Evolutionary conservation across 2,797 vertebrate genomes (phyloP), one percentile per base, ranked within the genome.

Genomic region (Cirrhinus molitorella): DNA sequence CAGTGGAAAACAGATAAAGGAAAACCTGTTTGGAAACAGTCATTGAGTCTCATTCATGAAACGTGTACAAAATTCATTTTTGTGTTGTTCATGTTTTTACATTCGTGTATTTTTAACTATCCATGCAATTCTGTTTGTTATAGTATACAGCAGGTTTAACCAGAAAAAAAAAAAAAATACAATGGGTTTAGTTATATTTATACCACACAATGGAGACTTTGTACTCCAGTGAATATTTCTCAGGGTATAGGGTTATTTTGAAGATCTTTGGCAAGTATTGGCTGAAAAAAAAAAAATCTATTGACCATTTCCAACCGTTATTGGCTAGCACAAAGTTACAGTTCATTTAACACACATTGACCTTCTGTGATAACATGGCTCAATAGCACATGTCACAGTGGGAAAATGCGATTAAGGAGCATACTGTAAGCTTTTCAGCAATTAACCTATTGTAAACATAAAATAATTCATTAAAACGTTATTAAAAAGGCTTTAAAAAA

Each of bases 271-370:
- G 51, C 51, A 57, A 37, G 31, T 23, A 75, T 75, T 75, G 51
- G 31, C 51, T 55, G 3, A 1, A 47, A 67, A 67, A 45, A 67
- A 40, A 5, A 57, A 57, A 1, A 23, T 23, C 1, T 47, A 40
- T 57, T 16, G 51, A 40, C 57, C 31, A 57, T 57, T 57, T 75
- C 12, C 51, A 57, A 11, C 31, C 2, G 31, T 40, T 40, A 57
- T 11, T 23, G 21, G 31, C 51, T 31, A 57, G 72, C n/a, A 40
- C 19, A 23, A 31, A 14, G 49, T 57, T 40, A 57, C 72, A 40
- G 31, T 57, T 40, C 21, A 43, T 59, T 75, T 75, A 75, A 75
- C 53, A 37, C 31, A 57, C 12, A 75, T 2, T 75, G 53, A 59
- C 21, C 34, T 59, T 59, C 73, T 59, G 34, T 55, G 17, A 55